Conservation (phyloP, 2,113 vertebrate genomes). For the Leucosticte australis region DNA sequence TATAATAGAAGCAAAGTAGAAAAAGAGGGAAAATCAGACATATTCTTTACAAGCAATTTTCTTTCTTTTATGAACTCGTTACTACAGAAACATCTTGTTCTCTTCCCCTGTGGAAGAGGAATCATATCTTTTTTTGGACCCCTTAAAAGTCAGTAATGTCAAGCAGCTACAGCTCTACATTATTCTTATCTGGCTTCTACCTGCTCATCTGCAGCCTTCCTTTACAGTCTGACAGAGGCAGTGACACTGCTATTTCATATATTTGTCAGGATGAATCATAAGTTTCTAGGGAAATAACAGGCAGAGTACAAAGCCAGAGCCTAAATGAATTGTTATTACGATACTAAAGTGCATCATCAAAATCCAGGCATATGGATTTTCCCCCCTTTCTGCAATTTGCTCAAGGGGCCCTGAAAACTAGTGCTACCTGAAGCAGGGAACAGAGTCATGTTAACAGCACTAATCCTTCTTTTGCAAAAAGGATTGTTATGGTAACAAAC, state of each 20-base stretch:
- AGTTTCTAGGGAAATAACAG: slow-evolving; percentile 21
- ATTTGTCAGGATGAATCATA: background rate
- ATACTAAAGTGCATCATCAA: slow-evolving; percentile 15
- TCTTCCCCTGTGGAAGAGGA: background rate
- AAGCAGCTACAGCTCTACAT: background rate
- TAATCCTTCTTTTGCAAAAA: background rate
- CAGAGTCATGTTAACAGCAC: background rate
- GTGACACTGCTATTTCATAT: background rate
- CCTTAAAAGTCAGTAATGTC: slow-evolving; percentile 28
- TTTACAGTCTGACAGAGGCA: background rate
- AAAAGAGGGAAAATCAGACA: background rate
- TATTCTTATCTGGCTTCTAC: background rate
- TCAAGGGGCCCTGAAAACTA: background rate
- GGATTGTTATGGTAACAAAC: slow-evolving; percentile 50
- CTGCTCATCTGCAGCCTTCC: background rate
- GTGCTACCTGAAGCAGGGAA: background rate
- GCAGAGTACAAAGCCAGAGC: background rate
- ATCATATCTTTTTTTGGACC: slow-evolving; percentile 8
- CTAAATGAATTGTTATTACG: background rate
- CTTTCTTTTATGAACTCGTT: slow-evolving; percentile 25
- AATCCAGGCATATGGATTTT: background rate
- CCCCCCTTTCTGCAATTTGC: background rate
- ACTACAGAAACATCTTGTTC: slow-evolving; percentile 50
- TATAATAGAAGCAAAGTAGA: background rate
- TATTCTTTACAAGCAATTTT: slow-evolving; percentile 45